Base-by-base conservation (phyloP, 2,888 invertebrate genomes). In the Caenorhabditis zanzibari region DNA sequence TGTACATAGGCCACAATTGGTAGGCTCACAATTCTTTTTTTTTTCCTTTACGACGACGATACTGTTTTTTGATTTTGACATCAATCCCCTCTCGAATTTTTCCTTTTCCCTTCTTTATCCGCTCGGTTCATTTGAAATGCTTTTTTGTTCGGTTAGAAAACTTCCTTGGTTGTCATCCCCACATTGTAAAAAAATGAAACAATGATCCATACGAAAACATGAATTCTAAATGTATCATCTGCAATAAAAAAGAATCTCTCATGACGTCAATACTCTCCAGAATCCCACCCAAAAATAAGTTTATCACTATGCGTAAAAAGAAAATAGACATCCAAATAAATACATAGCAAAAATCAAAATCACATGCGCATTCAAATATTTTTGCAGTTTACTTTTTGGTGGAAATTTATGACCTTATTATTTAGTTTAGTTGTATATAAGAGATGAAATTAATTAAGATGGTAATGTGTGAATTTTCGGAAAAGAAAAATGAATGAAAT, bases 1-100 rank as follows among this genome's bases (percentile, higher is more conserved):
- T 77, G 77, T 77, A 77, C 69, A 77, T 77, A 77, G 77, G 77
- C 77, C 77, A 71, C 77, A 77, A 77, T 77, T 77, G 61, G 77
- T 77, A 77, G 77, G 77, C 77, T 77, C 61, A 24, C 69, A 77
- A 77, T 77, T 77, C 49, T 32, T 19, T 47, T 19, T 22, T 22
- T 7, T 26, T n/a, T 61, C n/a, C 49, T 59, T 32, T 32, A 22
- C 73, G 74, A 63, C 64, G 59, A 59, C 56, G 44, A 44, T 38
- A 38, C 38, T 41, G 35, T 72, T n/a, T n/a, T n/a, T 35, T 44
- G 35, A 28, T 44, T 71, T 71, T 19, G 47, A 47, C 38, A 38
- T 47, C 47, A 47, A 47, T 22, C 2, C 28, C 26, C n/a, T 4
- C 59, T 26, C n/a, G n/a, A n/a, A 22, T 49, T 74, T 14, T 14